Evolutionary conservation across 2,888 invertebrate species (phyloP), one percentile per base, ranked within the genome.

Genomic region (Octonoba sinensis): DNA sequence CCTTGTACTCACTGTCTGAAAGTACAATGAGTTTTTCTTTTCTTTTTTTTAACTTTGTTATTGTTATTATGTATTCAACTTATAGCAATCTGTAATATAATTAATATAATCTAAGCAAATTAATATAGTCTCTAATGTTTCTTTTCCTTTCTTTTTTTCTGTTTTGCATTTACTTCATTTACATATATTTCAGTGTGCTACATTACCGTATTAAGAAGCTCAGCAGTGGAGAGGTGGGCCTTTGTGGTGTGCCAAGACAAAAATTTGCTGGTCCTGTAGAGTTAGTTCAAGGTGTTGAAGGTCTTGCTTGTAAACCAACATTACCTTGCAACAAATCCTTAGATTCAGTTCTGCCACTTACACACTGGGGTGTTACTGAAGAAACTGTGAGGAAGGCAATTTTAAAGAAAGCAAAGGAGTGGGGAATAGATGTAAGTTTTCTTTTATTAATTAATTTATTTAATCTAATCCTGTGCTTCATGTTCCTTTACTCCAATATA

Each of bases 201-300:
- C 86, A 86, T 76, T 86, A 86, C 70, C 85, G 85, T 11, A 86
- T 86, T 24, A 84, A 83, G 66, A 83, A 84, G 66, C 69, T 84
- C n/a, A 65, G 75, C n/a, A 84, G 77, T 64, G 86, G 86, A 1
- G 81, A 84, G 57, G 85, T 86, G 36, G 83, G 82, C 12, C 57
- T 86, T n/a, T 84, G 85, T 67, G 86, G 86, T 24, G 83, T 85
- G 36, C 84, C 84, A 16, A 66, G 83, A 20, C 85, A 86, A 71
- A 84, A 83, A 59, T 86, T 86, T 69, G 44, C 82, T 12, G 83
- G 85, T 13, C 85, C 85, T 15, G 82, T 85, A 4, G 85, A 85
- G 46, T 76, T 86, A 11, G 84, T 86, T 46, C 85, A 85, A 47
- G 84, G 84, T 20, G 85, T 86, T 2, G 84, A 85, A 46, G 86